Evolutionary conservation across 2,113 vertebrate species (phyloP).

Genomic region (Dermatemys mawii): DNA sequence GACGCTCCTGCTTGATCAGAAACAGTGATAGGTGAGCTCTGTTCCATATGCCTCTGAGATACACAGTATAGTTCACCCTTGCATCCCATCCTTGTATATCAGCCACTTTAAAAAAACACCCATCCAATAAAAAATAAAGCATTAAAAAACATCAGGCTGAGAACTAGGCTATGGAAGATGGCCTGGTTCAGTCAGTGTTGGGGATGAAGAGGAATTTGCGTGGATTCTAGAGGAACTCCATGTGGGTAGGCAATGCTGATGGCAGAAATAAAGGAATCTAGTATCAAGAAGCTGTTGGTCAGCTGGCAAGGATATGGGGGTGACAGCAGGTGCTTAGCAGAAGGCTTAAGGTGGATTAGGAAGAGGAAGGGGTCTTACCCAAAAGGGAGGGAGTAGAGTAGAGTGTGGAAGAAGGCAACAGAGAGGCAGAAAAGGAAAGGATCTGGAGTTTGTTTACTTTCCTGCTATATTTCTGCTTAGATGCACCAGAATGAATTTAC

Average conservation of each 20-base stretch:
- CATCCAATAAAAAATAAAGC: too few species aligned
- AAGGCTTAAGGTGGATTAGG: not conserved
- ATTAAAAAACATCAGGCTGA: not conserved
- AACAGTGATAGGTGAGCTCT: not conserved
- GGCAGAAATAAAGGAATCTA: not conserved
- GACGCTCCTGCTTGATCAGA: not conserved
- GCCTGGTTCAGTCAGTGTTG: not conserved
- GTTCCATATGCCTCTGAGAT: not conserved
- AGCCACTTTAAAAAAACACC: not conserved
- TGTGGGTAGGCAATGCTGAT: not conserved
- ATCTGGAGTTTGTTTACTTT: not conserved
- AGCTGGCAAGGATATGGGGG: not conserved
- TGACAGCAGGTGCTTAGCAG: not conserved
- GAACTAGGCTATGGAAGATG: not conserved
- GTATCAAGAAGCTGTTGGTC: not conserved
- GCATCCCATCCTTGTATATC: not conserved
- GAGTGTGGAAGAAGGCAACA: not conserved
- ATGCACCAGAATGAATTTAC: not conserved
- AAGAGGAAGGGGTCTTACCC: not conserved
- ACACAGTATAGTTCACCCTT: not conserved
- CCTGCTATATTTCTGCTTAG: not conserved
- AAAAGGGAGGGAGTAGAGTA: accelerated
- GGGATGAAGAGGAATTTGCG: not conserved
- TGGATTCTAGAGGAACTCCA: not conserved
- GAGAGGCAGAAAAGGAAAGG: accelerated